Base-by-base conservation (phyloP, 2,113 vertebrate species). In the Oostethus manadensis region DNA sequence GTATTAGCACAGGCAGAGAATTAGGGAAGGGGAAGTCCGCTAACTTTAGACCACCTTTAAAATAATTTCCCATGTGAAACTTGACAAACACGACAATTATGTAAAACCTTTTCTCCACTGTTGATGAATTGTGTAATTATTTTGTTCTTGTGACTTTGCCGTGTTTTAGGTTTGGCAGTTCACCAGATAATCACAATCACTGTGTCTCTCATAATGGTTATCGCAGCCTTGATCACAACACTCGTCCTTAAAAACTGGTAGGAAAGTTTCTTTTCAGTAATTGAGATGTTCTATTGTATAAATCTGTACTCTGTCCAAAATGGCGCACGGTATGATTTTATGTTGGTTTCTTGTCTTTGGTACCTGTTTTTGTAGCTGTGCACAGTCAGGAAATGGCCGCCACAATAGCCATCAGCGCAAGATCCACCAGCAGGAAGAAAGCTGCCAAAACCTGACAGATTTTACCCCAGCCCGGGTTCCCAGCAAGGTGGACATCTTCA, bases 241-340 rank as follows among this genome's bases (percentile, higher is more conserved):
- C 93, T 99, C 81, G 97, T 99, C 92, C 95, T 99, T 95, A 99
- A 99, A 91, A 99, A 98, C 86, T 99, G 97, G 97, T 99, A 97
- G 94, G 96, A 89, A 85, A 82, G 68, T 84, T 73, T 89, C 79
- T 64, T 62, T 65, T 10, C 10, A 22, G 26, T 53, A 45, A 17
- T 11, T 0, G 1, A 21, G 2, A 35, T 26, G 10, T 10, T 2
- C 22, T 43, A 16, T 20, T 3, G 0, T 1, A 38, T 38, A 38
- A 38, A 8, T 38, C 18, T 1, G 3, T 7, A 13, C 15, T 4
- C 4, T 13, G 11, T 40, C 8, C 1, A 4, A 64, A 58, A 29
- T 17, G 74, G 83, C 71, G 69, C 81, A 81, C 84, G 90, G 90
- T 92, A 90, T 88, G 89, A 91, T 91, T 91, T 90, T 89, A 82